Evolutionary conservation across 2,797 vertebrate genomes (phyloP).

Genomic region (Protosalanx chinensis): DNA sequence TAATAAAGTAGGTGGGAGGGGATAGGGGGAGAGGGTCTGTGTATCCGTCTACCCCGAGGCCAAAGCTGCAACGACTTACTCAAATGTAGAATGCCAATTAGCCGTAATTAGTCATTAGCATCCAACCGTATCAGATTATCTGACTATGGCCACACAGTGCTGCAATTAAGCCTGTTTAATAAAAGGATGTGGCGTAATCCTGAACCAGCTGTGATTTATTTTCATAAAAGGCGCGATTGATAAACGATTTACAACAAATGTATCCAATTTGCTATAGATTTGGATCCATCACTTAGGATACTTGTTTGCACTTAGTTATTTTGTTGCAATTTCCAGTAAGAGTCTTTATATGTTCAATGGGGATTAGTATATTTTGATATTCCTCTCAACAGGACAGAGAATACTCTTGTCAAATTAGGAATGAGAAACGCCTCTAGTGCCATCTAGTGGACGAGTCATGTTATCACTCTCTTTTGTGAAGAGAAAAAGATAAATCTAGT

Average conservation of each 20-base stretch:
- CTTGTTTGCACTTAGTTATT: slow-evolving; percentile 11
- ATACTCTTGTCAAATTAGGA: background rate
- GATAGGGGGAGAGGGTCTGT: slow-evolving; percentile 24
- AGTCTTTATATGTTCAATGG: slow-evolving; percentile 25
- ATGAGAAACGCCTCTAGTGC: slow-evolving; percentile 38
- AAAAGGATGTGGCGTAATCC: slow-evolving; percentile 4
- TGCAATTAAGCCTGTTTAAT: slow-evolving; percentile 50
- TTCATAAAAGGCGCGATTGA: slow-evolving; percentile 29
- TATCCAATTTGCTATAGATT: slow-evolving; percentile 16
- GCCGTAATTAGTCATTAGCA: slow-evolving; percentile 64
- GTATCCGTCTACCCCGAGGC: slow-evolving; percentile 51
- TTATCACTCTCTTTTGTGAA: slow-evolving; percentile 19
- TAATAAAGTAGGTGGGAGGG: slow-evolving; percentile 49
- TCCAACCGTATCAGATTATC: slow-evolving; percentile 39
- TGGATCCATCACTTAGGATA: slow-evolving; percentile 15
- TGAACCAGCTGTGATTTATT: slow-evolving; percentile 43
- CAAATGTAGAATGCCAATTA: slow-evolving; percentile 51
- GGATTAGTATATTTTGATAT: slow-evolving; percentile 27
- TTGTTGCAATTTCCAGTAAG: slow-evolving; percentile 30
- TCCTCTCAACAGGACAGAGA: slow-evolving; percentile 10
- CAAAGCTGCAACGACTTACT: slow-evolving; percentile 50
- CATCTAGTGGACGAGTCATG: slow-evolving; percentile 54
- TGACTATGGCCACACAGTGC: slow-evolving; percentile 43
- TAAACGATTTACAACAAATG: slow-evolving; percentile 13
- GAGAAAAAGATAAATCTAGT: slow-evolving; percentile 8